Conservation (phyloP, 2,113 vertebrate genomes). For the Poeciliopsis prolifica region DNA sequence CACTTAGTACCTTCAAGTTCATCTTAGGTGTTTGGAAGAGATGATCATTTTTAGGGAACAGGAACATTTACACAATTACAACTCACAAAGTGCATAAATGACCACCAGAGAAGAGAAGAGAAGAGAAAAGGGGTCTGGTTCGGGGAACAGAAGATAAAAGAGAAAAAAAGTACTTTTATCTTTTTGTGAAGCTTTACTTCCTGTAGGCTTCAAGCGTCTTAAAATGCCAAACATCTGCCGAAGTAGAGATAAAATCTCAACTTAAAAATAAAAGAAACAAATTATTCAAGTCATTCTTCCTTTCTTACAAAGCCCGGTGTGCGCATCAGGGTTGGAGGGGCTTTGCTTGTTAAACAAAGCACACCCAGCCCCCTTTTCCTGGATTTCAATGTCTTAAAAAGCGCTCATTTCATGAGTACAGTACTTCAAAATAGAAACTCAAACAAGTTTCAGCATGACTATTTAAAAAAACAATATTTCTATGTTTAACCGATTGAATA, state of each 20-base stretch:
- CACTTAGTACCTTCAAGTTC: slow-evolving; percentile 62
- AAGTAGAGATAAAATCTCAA: slow-evolving; percentile 51
- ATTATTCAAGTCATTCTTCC: slow-evolving; percentile 74
- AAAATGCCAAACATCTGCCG: slow-evolving; percentile 57
- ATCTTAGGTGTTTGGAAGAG: slow-evolving; percentile 40
- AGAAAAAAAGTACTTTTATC: slow-evolving; percentile 44
- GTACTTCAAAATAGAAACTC: slow-evolving; percentile 78
- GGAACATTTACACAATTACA: slow-evolving; percentile 69
- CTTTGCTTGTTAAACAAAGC: slow-evolving; percentile 51
- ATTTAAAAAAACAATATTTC: slow-evolving; percentile 54
- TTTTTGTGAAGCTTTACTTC: slow-evolving; percentile 53
- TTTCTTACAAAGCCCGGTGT: slow-evolving; percentile 74
- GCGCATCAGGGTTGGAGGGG: slow-evolving; percentile 66
- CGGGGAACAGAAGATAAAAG: slow-evolving; percentile 22
- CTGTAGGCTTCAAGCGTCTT: slow-evolving; percentile 48
- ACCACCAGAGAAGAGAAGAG: slow-evolving; percentile 55
- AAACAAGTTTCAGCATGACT: slow-evolving; percentile 70
- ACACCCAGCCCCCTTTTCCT: slow-evolving; percentile 63
- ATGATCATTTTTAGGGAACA: slow-evolving; percentile 58
- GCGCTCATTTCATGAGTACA: slow-evolving; percentile 84
- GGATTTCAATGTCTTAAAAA: slow-evolving; percentile 77
- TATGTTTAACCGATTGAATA: slow-evolving; percentile 44
- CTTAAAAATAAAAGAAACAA: slow-evolving; percentile 23
- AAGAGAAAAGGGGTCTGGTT: not conserved
- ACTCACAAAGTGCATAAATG: slow-evolving; percentile 77